Conservation (phyloP, 2,797 vertebrate genomes). For the Typhlichthys eigenmanni region DNA sequence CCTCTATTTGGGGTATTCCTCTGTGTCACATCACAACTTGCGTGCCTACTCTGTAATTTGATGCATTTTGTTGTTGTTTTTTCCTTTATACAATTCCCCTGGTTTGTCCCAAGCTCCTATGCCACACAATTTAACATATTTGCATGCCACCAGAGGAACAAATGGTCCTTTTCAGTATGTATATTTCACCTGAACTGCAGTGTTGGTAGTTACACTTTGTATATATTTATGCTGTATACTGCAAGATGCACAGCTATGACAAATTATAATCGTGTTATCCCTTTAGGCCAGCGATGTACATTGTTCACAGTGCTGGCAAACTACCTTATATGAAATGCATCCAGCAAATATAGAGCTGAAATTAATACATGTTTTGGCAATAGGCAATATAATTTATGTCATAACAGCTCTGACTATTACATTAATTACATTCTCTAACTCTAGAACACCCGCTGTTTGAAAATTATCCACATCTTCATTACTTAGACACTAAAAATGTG, state of each 20-base stretch:
- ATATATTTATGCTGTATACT: constrained; percentile 51
- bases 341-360: constrained; percentile 14
- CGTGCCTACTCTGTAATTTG: constrained; percentile 47
- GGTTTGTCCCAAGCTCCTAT: constrained; percentile 44
- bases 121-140: constrained; percentile 57
- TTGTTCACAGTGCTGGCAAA: constrained; percentile 18
- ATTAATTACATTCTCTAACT: too few species aligned
- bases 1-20: too few species aligned
- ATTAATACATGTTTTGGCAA: too few species aligned
- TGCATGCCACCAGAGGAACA: constrained; percentile 48
- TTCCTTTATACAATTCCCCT: constrained; percentile 63
- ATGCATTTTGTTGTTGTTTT: constrained; percentile 42
- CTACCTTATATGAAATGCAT: constrained; percentile 13
- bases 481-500: too few species aligned
- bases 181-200: constrained; percentile 59
- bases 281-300: constrained; percentile 21
- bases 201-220: constrained; percentile 37
- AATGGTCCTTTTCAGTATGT: constrained; percentile 63
- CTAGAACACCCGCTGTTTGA: too few species aligned
- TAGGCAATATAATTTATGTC: neutral
- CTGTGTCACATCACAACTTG: constrained; percentile 32
- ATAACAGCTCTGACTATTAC: too few species aligned
- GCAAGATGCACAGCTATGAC: constrained; percentile 51
- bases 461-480: too few species aligned
- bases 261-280: constrained; percentile 48